Evolutionary conservation across 2,888 invertebrate species (phyloP), one percentile per base, ranked within the genome.

Genomic region (Gastracanthus pulcherrimus): DNA sequence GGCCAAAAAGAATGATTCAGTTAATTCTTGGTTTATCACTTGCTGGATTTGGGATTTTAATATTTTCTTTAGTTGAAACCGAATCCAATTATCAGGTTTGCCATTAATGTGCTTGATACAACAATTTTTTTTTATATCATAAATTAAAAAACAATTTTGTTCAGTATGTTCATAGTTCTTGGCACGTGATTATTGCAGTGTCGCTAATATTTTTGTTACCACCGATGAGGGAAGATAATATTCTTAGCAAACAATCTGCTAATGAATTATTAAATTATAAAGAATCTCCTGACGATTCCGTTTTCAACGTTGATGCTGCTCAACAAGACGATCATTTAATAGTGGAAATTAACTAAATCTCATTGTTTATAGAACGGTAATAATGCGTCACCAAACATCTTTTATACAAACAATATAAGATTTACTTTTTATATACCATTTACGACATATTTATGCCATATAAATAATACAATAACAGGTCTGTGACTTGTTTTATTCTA

Each of bases 111-210:
- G n/a, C n/a, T n/a, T n/a, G n/a, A n/a, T n/a, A n/a, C n/a, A n/a
- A n/a, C n/a, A n/a, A n/a, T n/a, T n/a, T n/a, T n/a, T 2, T 6
- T 41, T 48, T 67, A 38, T 41, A 16, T 19, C 36, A 26, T 64
- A 58, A 48, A 51, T 23, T 71, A 51, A 29, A 36, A 75, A 29
- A 51, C 9, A 7, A 55, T 38, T 62, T 64, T 82, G 89, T 87
- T 84, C 92, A 93, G 91, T 94, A 93, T 85, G 92, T 93, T 23
- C 94, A 94, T 89, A 94, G 94, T 87, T 91, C 92, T 26, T 94
- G 94, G 94, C 94, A 94, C 86, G 92, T 93, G 55, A 91, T 93
- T 67, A 94, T 94, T 88, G 93, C 94, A 3, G 85, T 93, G 58
- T 93, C 93, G 11, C 90, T 94, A 51, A 89, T 94, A 72, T 94